phyloP scores from a whole-genome alignment of 2,888 invertebrate species.

The Atethmia centrago region DNA sequence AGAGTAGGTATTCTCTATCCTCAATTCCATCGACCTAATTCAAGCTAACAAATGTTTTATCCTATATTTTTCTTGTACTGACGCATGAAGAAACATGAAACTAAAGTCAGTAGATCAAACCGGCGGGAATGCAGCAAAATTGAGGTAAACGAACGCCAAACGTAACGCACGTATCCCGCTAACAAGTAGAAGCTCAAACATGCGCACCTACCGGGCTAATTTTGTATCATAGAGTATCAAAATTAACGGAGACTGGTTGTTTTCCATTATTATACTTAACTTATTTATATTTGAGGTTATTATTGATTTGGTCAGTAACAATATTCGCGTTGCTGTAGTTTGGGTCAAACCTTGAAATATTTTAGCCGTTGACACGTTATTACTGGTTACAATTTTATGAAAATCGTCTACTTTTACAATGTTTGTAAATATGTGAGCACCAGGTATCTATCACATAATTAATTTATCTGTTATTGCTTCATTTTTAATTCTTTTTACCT shows the following conservation, averaged over 20 bases:
- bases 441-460: too few species aligned
- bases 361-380: background rate
- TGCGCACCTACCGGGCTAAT: constrained; percentile 74
- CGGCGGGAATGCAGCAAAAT: constrained; percentile 63
- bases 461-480: too few species aligned
- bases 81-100: constrained; percentile 55
- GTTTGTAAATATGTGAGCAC: too few species aligned
- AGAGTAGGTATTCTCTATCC: constrained; percentile 10
- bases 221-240: constrained; percentile 60
- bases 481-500: too few species aligned
- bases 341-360: background rate
- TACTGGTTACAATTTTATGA: too few species aligned
- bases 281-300: background rate
- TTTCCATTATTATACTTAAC: background rate
- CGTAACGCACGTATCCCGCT: constrained; percentile 70
- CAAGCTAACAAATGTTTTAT: constrained; percentile 32
- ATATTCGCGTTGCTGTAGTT: background rate
- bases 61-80: constrained; percentile 40
- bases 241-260: constrained; percentile 18
- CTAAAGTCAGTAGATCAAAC: constrained; percentile 63
- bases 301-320: background rate
- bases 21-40: constrained; percentile 3
- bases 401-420: too few species aligned
- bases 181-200: constrained; percentile 76
- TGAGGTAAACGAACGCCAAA: constrained; percentile 52